Percentiles rank a stretch among this genome's conserved stretches.
Conservation (phyloP, 2,113 vertebrate species). For the Cettia cetti region DNA sequence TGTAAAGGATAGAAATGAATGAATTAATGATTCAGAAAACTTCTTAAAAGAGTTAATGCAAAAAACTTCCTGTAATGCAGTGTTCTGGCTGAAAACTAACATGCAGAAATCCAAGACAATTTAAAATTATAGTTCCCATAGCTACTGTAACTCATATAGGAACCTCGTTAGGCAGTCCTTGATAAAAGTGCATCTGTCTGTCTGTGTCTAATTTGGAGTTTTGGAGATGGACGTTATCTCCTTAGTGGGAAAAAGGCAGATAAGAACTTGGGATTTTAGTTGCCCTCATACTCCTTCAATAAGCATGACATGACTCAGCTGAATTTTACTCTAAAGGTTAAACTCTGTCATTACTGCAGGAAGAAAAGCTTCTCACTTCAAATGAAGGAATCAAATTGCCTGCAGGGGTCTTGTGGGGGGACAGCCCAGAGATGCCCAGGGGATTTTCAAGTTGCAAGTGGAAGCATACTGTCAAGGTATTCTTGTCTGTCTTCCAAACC, state of each 20-base stretch:
- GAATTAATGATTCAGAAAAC: conserved; percentile 3
- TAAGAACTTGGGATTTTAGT: not conserved
- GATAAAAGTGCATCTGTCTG: not conserved
- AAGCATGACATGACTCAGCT: not conserved
- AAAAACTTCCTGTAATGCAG: not conserved
- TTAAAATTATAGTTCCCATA: conserved; percentile 23
- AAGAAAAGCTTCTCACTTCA: not conserved
- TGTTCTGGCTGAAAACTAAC: not conserved
- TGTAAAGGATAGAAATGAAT: not conserved
- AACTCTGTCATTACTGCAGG: not conserved
- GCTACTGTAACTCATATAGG: conserved; percentile 7
- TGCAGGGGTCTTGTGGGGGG: not conserved
- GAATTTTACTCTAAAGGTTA: not conserved
- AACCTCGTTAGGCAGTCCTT: not conserved
- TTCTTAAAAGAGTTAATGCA: not conserved
- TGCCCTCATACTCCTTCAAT: not conserved
- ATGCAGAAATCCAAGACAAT: not conserved
- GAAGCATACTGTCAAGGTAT: not conserved
- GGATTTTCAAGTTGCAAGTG: not conserved
- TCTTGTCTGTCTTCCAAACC: not conserved
- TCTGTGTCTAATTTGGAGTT: not conserved
- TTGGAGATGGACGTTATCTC: not conserved
- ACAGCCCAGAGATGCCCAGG: not conserved
- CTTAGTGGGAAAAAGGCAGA: not conserved
- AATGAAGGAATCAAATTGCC: not conserved